Evolutionary conservation across 2,113 vertebrate genomes (phyloP).

Genomic region (Chrysemys picta): DNA sequence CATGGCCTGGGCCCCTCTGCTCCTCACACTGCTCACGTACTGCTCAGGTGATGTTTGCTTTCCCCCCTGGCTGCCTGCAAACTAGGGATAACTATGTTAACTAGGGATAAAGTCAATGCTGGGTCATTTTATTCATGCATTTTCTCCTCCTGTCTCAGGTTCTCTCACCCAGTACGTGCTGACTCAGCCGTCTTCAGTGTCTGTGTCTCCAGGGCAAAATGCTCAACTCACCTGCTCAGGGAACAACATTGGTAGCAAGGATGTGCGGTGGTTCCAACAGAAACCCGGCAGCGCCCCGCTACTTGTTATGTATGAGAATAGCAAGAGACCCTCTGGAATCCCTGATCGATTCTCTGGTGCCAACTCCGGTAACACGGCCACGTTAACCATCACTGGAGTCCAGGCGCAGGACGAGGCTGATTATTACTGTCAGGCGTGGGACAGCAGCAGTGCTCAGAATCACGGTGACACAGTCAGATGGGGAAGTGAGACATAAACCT

Average conservation of each 20-base stretch:
- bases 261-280: not conserved
- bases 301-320: fast-evolving
- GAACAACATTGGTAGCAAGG: fast-evolving
- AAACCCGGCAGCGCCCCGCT: not conserved
- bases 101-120: too few species aligned
- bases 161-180: not conserved
- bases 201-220: fast-evolving
- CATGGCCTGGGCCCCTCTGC: too few species aligned
- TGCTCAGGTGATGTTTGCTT: too few species aligned
- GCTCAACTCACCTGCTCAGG: not conserved
- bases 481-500: not conserved
- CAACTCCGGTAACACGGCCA: fast-evolving
- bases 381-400: too few species aligned
- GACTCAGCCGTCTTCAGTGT: fast-evolving
- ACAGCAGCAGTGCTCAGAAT: too few species aligned
- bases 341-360: not conserved
- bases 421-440: too few species aligned
- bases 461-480: not conserved
- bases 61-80: too few species aligned
- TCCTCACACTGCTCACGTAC: too few species aligned
- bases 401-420: too few species aligned
- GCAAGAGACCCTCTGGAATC: fast-evolving
- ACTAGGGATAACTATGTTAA: too few species aligned
- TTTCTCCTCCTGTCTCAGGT: not conserved
- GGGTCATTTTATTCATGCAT: too few species aligned